These are phyloP conservation scores for Glyptemys insculpta DNA, from an alignment of 2,797 vertebrate genomes.

Conservation along the genomic window DNA sequence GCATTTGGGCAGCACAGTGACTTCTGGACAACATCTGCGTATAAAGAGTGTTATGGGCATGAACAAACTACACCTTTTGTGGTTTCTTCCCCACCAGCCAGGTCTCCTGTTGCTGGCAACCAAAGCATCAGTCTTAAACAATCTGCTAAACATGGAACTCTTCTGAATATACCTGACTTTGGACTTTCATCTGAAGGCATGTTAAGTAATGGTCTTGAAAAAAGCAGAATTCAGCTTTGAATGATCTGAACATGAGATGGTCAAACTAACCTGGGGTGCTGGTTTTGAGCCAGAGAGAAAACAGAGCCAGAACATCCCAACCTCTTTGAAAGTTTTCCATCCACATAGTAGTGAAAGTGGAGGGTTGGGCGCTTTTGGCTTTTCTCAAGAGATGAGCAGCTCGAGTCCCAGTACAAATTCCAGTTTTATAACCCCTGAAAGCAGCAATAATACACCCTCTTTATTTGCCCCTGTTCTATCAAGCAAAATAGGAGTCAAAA, in stretches of 20 bases:
- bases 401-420: slow-evolving; percentile 78
- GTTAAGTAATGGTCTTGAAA: slow-evolving; percentile 70
- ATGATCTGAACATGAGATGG: slow-evolving; percentile 83
- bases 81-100: slow-evolving; percentile 19
- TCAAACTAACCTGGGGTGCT: slow-evolving; percentile 87
- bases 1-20: too few species aligned
- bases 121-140: slow-evolving; percentile 59
- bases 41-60: background rate
- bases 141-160: slow-evolving; percentile 8
- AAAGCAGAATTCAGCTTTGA: slow-evolving; percentile 85
- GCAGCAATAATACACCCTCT: slow-evolving; percentile 65
- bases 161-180: slow-evolving; percentile 57
- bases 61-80: slow-evolving; percentile 54
- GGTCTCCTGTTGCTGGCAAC: slow-evolving; percentile 29
- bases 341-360: slow-evolving; percentile 61
- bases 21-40: too few species aligned
- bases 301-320: slow-evolving; percentile 68
- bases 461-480: slow-evolving; percentile 81
- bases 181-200: background rate
- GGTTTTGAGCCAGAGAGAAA: slow-evolving; percentile 80
- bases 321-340: slow-evolving; percentile 74
- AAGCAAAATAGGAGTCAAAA: slow-evolving; percentile 70
- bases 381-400: slow-evolving; percentile 70
- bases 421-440: slow-evolving; percentile 84
- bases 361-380: slow-evolving; percentile 45